Conservation (phyloP, 2,113 vertebrate species). For the Hippopotamus amphibius region DNA sequence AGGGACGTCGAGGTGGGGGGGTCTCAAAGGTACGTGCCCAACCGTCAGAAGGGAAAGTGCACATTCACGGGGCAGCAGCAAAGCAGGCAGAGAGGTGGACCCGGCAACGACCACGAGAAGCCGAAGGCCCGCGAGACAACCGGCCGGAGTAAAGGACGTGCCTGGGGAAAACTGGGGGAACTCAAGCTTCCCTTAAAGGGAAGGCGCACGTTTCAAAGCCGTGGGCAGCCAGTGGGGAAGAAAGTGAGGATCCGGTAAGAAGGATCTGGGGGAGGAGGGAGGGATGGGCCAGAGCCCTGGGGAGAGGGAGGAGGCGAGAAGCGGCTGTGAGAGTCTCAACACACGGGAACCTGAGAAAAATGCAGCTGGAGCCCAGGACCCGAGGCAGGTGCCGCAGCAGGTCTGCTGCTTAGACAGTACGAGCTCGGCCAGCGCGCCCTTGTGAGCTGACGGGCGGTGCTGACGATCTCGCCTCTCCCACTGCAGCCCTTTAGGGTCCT, state of each 20-base stretch:
- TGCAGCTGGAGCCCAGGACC: rapidly evolving
- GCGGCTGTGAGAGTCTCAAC: no score
- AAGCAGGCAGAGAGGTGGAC: neutral
- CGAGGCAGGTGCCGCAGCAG: rapidly evolving
- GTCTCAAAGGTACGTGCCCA: neutral
- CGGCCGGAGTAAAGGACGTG: neutral
- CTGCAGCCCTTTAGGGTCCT: neutral
- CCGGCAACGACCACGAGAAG: rapidly evolving
- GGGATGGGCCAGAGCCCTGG: neutral
- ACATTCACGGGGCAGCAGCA: neutral
- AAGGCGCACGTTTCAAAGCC: neutral
- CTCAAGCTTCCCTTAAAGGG: no score
- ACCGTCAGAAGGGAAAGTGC: neutral
- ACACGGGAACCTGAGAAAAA: rapidly evolving
- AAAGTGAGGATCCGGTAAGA: neutral
- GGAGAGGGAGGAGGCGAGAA: neutral
- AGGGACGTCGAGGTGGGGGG: rapidly evolving
- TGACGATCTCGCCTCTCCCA: neutral
- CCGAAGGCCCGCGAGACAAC: neutral
- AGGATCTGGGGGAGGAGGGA: neutral
- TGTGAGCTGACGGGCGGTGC: neutral
- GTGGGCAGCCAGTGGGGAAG: neutral
- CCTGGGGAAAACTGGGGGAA: neutral
- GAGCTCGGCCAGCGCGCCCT: rapidly evolving
- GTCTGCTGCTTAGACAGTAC: neutral